Conservation (phyloP, 1,140 invertebrate genomes). For the Leptinotarsa defecta region DNA sequence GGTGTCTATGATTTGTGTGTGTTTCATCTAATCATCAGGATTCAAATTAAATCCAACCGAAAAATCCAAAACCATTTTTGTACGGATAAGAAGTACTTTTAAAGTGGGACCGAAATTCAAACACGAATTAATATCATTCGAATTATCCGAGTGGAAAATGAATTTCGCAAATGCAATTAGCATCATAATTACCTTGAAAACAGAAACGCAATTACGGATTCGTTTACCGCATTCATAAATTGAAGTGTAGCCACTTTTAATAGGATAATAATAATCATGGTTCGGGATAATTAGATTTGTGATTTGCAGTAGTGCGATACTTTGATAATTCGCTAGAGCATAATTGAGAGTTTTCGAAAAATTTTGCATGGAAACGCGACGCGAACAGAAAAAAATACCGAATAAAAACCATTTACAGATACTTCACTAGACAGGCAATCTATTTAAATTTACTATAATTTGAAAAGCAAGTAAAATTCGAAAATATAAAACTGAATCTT, state of each 20-base stretch:
- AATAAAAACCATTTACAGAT: conserved; percentile 43
- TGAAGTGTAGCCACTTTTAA: background rate
- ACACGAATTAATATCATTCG: background rate
- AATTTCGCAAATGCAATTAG: background rate
- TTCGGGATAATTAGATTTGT: background rate
- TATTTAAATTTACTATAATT: conserved; percentile 46
- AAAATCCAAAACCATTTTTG: conserved; percentile 3
- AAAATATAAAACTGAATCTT: conserved; percentile 53
- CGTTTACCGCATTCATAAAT: conserved; percentile 2
- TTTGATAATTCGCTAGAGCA: background rate
- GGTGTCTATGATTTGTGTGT: too few relatives aligned
- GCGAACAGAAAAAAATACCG: conserved; percentile 30
- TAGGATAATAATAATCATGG: background rate
- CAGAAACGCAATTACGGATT: background rate
- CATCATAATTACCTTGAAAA: background rate
- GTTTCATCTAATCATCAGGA: too few relatives aligned
- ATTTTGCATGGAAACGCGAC: conserved; percentile 24
- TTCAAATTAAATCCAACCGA: background rate
- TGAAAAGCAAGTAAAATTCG: conserved; percentile 45
- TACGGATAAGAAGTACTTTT: background rate
- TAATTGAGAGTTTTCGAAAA: conserved; percentile 5
- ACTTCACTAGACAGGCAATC: conserved; percentile 50
- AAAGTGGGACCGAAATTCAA: background rate
- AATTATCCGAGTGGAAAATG: background rate
- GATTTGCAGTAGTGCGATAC: background rate